Evolutionary conservation across 2,888 invertebrate genomes (phyloP), one percentile per base, ranked within the genome.

Genomic region (Oscheius sp.): DNA sequence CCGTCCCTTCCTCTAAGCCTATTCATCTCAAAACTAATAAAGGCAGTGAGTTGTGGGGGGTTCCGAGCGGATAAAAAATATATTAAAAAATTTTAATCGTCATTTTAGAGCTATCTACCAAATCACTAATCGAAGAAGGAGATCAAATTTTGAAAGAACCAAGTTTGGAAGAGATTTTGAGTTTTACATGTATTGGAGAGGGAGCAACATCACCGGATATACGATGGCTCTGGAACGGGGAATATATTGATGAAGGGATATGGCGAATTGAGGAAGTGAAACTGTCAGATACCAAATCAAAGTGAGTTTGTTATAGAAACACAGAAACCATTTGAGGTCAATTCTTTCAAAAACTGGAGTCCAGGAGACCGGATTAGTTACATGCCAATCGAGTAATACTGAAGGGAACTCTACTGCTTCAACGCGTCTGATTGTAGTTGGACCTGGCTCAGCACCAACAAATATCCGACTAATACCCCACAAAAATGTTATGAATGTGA

Each of bases 1-100:
- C 70, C 14, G 56, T 75, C 45, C 78, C 74, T 38, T 68, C 75
- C n/a, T 78, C 78, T 2, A 78, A 78, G 45, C 78, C 78, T 0
- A 64, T 72, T 54, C 67, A 72, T 68, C 68, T 78, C 50, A 47
- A 69, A 30, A 78, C 78, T n/a, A 74, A 74, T 41, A 63, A 67
- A 62, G 78, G 78, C 68, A 76, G 76, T 76, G n/a, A 33, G 73
- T 56, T 26, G 51, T 54, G 12, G 20, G 6, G 51, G 45, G 26
- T 36, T 28, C 38, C 38, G 45, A 64, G 28, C 17, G 30, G 36
- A 44, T n/a, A n/a, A 24, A 47, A 22, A 6, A 6, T 47, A 22
- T 41, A 24, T 26, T 24, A 36, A 8, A 57, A 33, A 22, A 36
- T 38, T 14, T 28, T 8, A n/a, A n/a, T n/a, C n/a, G n/a, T 6